Conservation (phyloP, 1,140 invertebrate genomes). For the Goniozus legneri region DNA sequence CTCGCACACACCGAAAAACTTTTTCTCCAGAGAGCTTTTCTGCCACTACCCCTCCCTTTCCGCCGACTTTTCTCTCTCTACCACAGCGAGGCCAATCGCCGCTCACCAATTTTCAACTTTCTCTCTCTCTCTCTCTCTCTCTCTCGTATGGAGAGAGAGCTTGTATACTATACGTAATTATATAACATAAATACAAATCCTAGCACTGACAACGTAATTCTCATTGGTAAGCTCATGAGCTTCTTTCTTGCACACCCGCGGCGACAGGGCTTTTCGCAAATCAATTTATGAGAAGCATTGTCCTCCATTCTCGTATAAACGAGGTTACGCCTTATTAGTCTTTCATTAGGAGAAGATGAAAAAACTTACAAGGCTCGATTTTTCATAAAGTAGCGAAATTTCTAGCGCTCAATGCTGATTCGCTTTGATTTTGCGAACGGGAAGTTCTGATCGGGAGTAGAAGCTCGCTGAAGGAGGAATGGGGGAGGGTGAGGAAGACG, state of each 20-base stretch:
- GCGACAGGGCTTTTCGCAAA: slow-evolving; percentile 48
- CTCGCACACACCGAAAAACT: slow-evolving; percentile 37
- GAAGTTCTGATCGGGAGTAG: too few species aligned
- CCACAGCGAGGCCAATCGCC: neutral
- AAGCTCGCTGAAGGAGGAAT: too few species aligned
- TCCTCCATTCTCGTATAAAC: too few species aligned
- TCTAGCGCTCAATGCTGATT: too few species aligned
- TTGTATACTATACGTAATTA: slow-evolving; percentile 50
- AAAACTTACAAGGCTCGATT: too few species aligned
- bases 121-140: slow-evolving; percentile 15
- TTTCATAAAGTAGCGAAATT: too few species aligned
- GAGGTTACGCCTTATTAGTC: too few species aligned
- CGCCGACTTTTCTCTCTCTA: slow-evolving; percentile 3
- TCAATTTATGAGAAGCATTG: slow-evolving; percentile 58
- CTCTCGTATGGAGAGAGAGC: too few species aligned
- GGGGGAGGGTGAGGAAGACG: too few species aligned
- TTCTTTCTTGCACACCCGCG: neutral
- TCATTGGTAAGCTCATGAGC: slow-evolving; percentile 47
- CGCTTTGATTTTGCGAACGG: too few species aligned
- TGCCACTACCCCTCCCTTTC: neutral
- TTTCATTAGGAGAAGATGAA: too few species aligned
- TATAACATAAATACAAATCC: slow-evolving; percentile 56
- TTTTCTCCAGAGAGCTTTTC: slow-evolving; percentile 30
- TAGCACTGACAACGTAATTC: slow-evolving; percentile 51
- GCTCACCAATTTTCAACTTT: neutral